Evolutionary conservation across 2,797 vertebrate species (phyloP).

Genomic region (Lates japonicus): DNA sequence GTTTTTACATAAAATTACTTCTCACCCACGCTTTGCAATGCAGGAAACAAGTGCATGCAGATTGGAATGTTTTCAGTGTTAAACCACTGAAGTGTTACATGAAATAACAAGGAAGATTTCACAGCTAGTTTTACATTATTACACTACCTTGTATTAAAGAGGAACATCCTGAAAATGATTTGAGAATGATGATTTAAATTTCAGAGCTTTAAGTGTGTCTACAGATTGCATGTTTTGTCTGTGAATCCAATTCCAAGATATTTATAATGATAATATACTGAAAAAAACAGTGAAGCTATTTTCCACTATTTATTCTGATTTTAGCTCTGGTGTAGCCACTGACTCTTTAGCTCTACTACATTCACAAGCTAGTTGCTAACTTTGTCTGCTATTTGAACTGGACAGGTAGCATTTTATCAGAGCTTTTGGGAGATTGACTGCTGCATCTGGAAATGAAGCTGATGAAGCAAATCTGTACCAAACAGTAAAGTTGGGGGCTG

Average conservation of each 20-base stretch:
- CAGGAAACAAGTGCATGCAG: not conserved
- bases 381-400: not conserved
- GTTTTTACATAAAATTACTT: constrained; percentile 58
- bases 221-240: too few relatives aligned
- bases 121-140: constrained; percentile 29
- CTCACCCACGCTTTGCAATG: constrained; percentile 34
- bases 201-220: too few relatives aligned
- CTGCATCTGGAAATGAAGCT: not conserved
- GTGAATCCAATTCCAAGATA: not conserved
- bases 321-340: not conserved
- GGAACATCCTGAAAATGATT: not conserved
- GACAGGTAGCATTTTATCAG: not conserved
- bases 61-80: too few relatives aligned
- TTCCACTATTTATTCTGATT: not conserved
- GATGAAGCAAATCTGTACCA: not conserved
- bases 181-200: too few relatives aligned
- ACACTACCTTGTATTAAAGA: constrained; percentile 7
- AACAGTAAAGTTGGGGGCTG: not conserved
- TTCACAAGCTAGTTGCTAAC: not conserved
- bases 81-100: constrained; percentile 7
- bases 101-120: constrained; percentile 49
- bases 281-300: not conserved
- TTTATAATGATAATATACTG: not conserved
- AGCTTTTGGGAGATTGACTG: not conserved
- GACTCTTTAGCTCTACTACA: not conserved